Evolutionary conservation across 2,888 invertebrate species (phyloP).

Genomic region (Lepas anatifera): DNA sequence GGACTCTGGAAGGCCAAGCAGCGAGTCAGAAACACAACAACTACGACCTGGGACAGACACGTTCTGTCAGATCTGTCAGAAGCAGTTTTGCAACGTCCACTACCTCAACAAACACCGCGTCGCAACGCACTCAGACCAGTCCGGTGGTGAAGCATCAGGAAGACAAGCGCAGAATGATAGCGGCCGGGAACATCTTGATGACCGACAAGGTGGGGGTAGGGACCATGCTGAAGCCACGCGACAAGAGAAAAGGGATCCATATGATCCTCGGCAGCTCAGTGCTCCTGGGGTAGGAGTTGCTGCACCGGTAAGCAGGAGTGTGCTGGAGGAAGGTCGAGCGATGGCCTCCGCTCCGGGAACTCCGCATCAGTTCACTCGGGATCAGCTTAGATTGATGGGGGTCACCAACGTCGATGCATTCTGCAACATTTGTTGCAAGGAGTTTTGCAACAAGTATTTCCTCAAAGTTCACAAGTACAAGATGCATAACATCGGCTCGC

Average conservation of each 20-base stretch:
- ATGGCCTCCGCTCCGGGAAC: neutral
- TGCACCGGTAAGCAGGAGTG: too few relatives aligned
- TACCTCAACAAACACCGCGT: neutral
- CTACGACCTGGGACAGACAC: too few relatives aligned
- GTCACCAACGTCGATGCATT: slow-evolving; percentile 33
- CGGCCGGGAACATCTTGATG: neutral
- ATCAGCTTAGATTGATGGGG: neutral
- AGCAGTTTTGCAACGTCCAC: neutral
- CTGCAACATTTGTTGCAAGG: slow-evolving; percentile 59
- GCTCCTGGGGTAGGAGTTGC: too few relatives aligned
- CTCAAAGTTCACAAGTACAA: slow-evolving; percentile 80
- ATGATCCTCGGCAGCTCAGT: neutral
- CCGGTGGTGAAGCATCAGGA: too few relatives aligned
- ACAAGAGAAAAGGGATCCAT: too few relatives aligned
- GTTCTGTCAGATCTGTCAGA: neutral
- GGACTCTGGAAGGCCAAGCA: neutral
- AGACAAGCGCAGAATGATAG: too few relatives aligned
- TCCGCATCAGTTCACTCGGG: neutral
- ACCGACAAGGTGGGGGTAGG: too few relatives aligned
- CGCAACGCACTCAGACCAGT: neutral
- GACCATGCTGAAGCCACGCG: too few relatives aligned
- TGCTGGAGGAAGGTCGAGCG: too few relatives aligned
- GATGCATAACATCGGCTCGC: slow-evolving; percentile 62
- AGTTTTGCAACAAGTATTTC: slow-evolving; percentile 58
- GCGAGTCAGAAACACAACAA: too few relatives aligned